A percentile compares a stretch with the other conserved stretches of the same genome.
Conservation (phyloP, 2,113 vertebrate species). For the Crotalus tigris region DNA sequence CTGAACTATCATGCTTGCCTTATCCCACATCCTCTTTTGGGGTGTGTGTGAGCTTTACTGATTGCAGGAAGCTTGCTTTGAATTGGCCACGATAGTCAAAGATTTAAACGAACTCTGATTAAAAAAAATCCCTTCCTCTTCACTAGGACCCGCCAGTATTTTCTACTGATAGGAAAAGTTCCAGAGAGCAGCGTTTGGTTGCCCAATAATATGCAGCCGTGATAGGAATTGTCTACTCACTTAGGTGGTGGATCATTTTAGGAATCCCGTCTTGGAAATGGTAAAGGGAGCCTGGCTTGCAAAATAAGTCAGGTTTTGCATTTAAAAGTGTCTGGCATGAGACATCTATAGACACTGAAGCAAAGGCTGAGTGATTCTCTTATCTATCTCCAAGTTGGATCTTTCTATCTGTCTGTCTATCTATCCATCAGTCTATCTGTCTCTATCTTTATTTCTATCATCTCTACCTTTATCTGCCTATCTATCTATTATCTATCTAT, state of each 20-base stretch:
- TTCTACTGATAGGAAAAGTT: not conserved
- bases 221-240: not conserved
- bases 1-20: not conserved
- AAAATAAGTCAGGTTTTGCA: not conserved
- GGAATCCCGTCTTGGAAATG: not conserved
- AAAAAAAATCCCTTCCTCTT: not conserved
- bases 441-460: too few relatives aligned
- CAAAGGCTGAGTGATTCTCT: not conserved
- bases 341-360: not conserved
- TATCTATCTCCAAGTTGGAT: too few relatives aligned
- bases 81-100: not conserved
- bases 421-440: too few relatives aligned
- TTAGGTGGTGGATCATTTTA: not conserved
- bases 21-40: not conserved
- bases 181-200: not conserved
- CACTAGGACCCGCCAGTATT: not conserved
- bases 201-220: not conserved
- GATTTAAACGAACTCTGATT: not conserved
- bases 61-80: not conserved
- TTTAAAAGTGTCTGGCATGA: not conserved
- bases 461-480: too few relatives aligned
- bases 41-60: too few relatives aligned
- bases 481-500: too few relatives aligned
- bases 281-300: not conserved
- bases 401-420: too few relatives aligned